These are phyloP conservation scores for Fragum sueziense DNA, from an alignment of 2,888 invertebrate genomes.

Conservation along the genomic window DNA sequence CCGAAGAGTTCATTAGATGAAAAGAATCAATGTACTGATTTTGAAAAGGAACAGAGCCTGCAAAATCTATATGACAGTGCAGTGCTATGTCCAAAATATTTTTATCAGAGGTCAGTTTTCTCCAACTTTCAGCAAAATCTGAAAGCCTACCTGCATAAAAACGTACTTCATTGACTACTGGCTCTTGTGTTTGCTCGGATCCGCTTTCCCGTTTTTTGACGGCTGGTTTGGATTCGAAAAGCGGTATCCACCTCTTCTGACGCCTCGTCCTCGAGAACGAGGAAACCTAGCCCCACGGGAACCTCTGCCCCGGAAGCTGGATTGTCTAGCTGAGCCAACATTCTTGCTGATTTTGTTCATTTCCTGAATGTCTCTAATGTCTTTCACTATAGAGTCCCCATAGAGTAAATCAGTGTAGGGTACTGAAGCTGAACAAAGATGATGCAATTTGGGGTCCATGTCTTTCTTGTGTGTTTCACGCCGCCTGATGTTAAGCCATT, in stretches of 20 bases:
- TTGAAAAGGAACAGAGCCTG: background rate
- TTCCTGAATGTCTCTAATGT: constrained; percentile 26
- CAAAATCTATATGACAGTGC: constrained; percentile 26
- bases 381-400: constrained; percentile 28
- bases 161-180: constrained; percentile 4
- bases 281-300: background rate
- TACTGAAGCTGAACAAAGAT: constrained; percentile 32
- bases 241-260: background rate
- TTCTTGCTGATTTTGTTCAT: constrained; percentile 21
- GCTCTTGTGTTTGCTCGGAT: background rate
- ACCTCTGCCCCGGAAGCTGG: background rate
- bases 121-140: constrained; percentile 31
- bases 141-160: constrained; percentile 39
- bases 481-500: constrained; percentile 18
- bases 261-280: no score
- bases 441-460: constrained; percentile 34
- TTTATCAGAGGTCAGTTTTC: constrained; percentile 38
- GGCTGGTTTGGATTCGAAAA: no score
- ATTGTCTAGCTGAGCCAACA: background rate
- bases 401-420: constrained; percentile 26
- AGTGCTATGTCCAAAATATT: constrained; percentile 36
- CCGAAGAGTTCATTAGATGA: background rate
- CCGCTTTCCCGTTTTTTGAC: no score
- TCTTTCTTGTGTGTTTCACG: constrained; percentile 29
- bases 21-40: background rate